Evolutionary conservation across 2,888 invertebrate genomes (phyloP), one percentile per base, ranked within the genome.

Genomic region (Tipula helvola): DNA sequence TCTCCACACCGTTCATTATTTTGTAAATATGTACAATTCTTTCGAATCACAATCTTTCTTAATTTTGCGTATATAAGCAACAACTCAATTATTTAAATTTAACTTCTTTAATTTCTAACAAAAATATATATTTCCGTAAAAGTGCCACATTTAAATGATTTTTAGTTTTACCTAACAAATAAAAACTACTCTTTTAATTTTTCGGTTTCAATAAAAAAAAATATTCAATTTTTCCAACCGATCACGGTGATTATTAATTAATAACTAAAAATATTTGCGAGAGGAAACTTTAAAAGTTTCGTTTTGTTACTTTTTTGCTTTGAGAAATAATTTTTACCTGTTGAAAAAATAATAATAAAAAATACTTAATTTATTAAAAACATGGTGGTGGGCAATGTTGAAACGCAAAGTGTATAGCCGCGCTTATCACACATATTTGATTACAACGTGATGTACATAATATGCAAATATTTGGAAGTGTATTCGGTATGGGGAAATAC

Each of bases 111-210:
- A 83, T 83, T 10, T 36, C 83, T 84, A 39, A 84, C 36, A 84
- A 84, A 83, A 84, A 84, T 71, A 71, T 39, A 84, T 84, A 84
- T 39, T 84, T 84, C 84, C 84, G n/a, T 84, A 84, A 84, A 84
- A 84, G 41, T 39, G 39, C 84, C 84, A 84, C 84, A 84, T 84
- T 84, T 84, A 84, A 8, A 84, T 5, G 41, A 39, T 39, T 16
- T 84, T 39, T 39, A 39, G 39, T 84, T 71, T 71, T 71, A 71
- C 71, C 8, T 83, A 36, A 36, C 8, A 83, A 36, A 36, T 3
- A 83, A 83, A 10, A 13, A 1, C 36, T 39, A 8, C 16, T 84
- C 5, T 2, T 13, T 84, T 83, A 83, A 12, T 5, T 42, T 3
- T 42, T 42, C 39, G 39, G 3, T 5, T 39, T 8, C 2, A 44